Evolutionary conservation across 2,113 vertebrate genomes (phyloP).

Genomic region (Saguinus imperator): DNA sequence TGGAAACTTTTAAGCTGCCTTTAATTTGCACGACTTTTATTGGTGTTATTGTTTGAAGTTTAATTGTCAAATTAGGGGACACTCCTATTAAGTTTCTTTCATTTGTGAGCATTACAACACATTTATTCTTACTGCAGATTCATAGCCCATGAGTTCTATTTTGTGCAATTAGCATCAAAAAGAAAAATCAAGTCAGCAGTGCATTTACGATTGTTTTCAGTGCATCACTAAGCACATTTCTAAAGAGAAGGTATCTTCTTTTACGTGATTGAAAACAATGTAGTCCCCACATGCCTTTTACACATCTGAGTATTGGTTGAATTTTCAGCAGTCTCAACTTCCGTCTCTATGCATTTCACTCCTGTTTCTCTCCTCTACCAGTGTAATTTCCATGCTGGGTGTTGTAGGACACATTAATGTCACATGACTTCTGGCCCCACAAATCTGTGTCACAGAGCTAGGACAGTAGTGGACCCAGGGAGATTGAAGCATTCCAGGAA

Average conservation of each 20-base stretch:
- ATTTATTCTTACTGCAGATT: neutral
- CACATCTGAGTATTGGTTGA: neutral
- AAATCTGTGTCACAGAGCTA: neutral
- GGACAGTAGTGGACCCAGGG: neutral
- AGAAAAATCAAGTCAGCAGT: neutral
- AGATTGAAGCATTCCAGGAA: neutral
- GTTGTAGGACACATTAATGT: neutral
- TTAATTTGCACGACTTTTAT: neutral
- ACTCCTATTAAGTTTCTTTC: neutral
- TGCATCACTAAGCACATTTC: neutral
- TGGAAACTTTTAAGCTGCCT: neutral
- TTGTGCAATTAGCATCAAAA: neutral
- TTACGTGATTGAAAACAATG: neutral
- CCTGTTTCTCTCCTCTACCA: neutral
- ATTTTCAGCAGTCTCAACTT: neutral
- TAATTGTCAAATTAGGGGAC: neutral
- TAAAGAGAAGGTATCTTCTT: neutral
- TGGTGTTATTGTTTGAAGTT: neutral
- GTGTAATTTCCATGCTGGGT: neutral
- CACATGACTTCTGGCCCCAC: neutral
- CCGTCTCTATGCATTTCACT: neutral
- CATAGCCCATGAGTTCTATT: neutral
- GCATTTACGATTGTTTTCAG: neutral
- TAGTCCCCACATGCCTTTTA: neutral
- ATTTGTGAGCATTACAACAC: neutral